Base-by-base conservation (phyloP, 1,140 invertebrate species). In the Holcopasites calliopsidis region DNA sequence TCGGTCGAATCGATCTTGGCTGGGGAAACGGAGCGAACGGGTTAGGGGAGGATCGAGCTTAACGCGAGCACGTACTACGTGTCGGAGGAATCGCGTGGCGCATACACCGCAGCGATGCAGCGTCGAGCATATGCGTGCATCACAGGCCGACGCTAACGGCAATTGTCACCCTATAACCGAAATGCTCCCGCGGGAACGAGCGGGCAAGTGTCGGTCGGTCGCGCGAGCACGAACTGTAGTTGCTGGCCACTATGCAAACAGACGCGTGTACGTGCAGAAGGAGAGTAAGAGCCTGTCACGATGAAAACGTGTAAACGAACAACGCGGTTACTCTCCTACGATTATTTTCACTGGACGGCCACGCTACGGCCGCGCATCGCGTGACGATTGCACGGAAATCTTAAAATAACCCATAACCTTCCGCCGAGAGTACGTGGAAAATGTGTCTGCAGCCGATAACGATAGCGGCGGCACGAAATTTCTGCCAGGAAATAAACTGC, bases 131-230 rank as follows among this genome's bases (percentile, higher is more conserved):
- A 82, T 85, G 78, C 82, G 78, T 76, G 76, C 74, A 71, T 83
- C 80, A 78, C 74, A 82, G 83, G 79, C 77, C n/a, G 86, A 79
- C 84, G 81, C 82, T 86, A 88, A 84, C 85, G 85, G 85, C 87
- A 89, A 90, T 90, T 90, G 90, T 89, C 88, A 86, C 83, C 81
- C 85, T 76, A 16, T n/a, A 77, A 77, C 79, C 73, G 50, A 71
- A 78, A 76, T 62, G 64, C 61, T 49, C 44, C 61, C 49, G n/a
- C 57, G 72, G 47, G 52, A 69, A 23, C 31, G 49, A 35, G 3
- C n/a, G 57, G 10, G 2, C 7, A 13, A 47, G 60, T 5, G 21
- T 4, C 21, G 21, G 26, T 21, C 18, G 7, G 18, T 3, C 13
- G 7, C 23, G 38, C 38, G 58, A 18, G 13, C 55, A 28, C 57